These are phyloP conservation scores for Apotomis betuletana DNA, from an alignment of 2,888 invertebrate species.

Conservation along the genomic window DNA sequence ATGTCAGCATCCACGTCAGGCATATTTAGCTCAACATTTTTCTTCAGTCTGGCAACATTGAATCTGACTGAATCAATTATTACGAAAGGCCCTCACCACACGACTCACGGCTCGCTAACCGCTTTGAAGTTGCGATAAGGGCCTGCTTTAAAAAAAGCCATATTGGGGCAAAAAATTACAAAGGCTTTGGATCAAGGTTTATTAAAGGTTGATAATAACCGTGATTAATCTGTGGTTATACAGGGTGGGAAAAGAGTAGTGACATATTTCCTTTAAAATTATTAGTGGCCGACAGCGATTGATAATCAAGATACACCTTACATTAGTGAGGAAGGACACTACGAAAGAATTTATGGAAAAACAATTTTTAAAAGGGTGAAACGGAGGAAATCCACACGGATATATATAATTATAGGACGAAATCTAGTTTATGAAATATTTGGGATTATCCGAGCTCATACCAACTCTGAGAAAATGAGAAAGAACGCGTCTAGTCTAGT, in stretches of 20 bases:
- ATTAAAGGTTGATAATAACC: neutral
- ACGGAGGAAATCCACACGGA: too few relatives aligned
- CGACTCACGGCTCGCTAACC: conserved; percentile 30
- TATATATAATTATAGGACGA: too few relatives aligned
- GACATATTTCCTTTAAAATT: too few relatives aligned
- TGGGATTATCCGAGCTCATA: too few relatives aligned
- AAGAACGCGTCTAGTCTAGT: too few relatives aligned
- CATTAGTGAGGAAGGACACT: too few relatives aligned
- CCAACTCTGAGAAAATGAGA: too few relatives aligned
- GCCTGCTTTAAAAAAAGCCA: conserved; percentile 23
- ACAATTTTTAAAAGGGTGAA: neutral
- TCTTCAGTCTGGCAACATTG: conserved; percentile 8
- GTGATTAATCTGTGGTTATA: neutral
- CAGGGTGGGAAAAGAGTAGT: neutral
- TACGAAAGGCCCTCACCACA: conserved; percentile 2
- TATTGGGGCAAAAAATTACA: conserved; percentile 17
- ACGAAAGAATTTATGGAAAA: too few relatives aligned
- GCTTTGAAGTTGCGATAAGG: conserved; percentile 27
- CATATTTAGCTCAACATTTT: neutral
- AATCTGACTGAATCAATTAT: conserved; percentile 6
- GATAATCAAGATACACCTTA: too few relatives aligned
- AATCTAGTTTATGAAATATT: too few relatives aligned
- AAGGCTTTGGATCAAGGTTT: conserved; percentile 16
- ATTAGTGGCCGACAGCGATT: too few relatives aligned
- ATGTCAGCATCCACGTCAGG: too few relatives aligned